phyloP scores from a whole-genome alignment of 2,797 vertebrate genomes.

The Morus bassanus region DNA sequence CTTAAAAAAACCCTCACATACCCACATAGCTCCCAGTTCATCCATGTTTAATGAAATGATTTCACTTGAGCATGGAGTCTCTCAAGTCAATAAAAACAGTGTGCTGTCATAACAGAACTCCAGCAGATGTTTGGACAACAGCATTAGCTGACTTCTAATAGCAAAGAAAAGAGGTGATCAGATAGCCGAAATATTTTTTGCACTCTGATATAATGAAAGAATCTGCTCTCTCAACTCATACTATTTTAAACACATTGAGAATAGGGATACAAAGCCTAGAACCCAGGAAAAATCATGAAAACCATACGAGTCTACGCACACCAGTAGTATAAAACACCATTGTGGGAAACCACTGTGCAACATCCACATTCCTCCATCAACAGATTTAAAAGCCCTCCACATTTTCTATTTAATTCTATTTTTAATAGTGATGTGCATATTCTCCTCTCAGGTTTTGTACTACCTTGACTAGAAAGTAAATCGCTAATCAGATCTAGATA shows the following conservation, averaged over 20 bases:
- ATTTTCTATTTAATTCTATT: not conserved
- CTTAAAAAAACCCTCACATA: not conserved
- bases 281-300: not conserved
- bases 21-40: not conserved
- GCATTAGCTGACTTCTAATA: not conserved
- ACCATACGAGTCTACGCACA: too few species aligned
- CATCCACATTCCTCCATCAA: not conserved
- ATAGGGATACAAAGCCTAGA: not conserved
- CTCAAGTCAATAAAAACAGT: not conserved
- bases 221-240: not conserved
- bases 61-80: not conserved
- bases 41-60: not conserved
- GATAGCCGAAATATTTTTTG: not conserved
- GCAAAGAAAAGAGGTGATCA: not conserved
- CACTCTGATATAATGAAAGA: not conserved
- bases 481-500: not conserved
- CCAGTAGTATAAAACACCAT: not conserved
- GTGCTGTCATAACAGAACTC: not conserved
- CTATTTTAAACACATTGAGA: not conserved
- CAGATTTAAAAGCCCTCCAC: not conserved
- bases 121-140: not conserved
- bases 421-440: not conserved
- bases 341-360: not conserved
- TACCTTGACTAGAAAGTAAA: not conserved
- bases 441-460: not conserved